Percentiles rank a stretch among this genome's conserved stretches.
phyloP scores from a whole-genome alignment of 2,797 vertebrate genomes.

The Avahi laniger region DNA sequence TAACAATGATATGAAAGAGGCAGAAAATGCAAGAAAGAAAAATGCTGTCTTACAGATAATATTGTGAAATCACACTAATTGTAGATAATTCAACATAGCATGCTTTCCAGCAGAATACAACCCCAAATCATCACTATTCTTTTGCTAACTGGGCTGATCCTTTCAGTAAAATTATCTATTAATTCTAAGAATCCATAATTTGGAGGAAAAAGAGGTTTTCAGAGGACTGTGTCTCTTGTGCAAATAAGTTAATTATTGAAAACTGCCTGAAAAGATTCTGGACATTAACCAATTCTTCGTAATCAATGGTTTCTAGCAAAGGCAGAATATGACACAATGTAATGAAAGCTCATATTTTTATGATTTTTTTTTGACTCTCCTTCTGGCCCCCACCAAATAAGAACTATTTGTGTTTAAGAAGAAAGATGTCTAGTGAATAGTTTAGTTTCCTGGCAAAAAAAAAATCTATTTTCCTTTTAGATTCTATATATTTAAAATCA shows the following conservation, averaged over 20 bases:
- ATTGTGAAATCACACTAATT: constrained; percentile 16
- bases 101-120: background rate
- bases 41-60: constrained; percentile 40
- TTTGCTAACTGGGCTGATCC: background rate
- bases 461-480: background rate
- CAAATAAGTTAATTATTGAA: constrained; percentile 31
- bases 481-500: background rate
- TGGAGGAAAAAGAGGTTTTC: constrained; percentile 41
- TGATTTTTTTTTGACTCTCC: background rate
- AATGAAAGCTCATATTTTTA: background rate
- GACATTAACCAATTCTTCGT: background rate
- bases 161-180: constrained; percentile 37
- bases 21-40: constrained; percentile 57
- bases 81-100: constrained; percentile 25
- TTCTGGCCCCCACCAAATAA: background rate
- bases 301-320: background rate
- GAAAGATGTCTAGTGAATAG: background rate
- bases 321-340: background rate
- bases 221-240: background rate
- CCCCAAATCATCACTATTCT: background rate
- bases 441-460: background rate
- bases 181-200: constrained; percentile 2
- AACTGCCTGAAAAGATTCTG: background rate
- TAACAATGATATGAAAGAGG: constrained; percentile 39
- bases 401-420: background rate